These are phyloP conservation scores for western clawed frog (Xenopus tropicalis) DNA, from an alignment of 2,113 vertebrate genomes.

Conservation along the genomic window UCB_Xtro_10.0 CM004445.2:80221001-80221500, in stretches of 20 bases:
- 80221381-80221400: conserved; percentile 58
- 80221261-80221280: conserved; percentile 79
- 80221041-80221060: neutral
- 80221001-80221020: neutral
- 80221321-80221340: conserved; percentile 72
- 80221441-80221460: conserved; percentile 62
- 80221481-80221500: conserved; percentile 63
- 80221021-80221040: too few species aligned
- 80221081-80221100: conserved; percentile 21
- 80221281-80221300: conserved; percentile 80
- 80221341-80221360: conserved; percentile 42
- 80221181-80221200: conserved; percentile 50
- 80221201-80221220: conserved; percentile 62
- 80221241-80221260: conserved; percentile 72
- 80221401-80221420: conserved; percentile 59
- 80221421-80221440: conserved; percentile 64
- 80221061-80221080: neutral
- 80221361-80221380: conserved; percentile 53
- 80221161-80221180: conserved; percentile 65
- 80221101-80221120: conserved; percentile 15
- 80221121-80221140: conserved; percentile 36
- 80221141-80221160: conserved; percentile 54
- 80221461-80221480: conserved; percentile 63
- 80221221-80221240: conserved; percentile 64
- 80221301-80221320: conserved; percentile 76